A percentile compares a stretch with the other conserved stretches of the same genome.
Conservation (phyloP, 2,113 vertebrate genomes). For the Brachirus orientalis region DNA sequence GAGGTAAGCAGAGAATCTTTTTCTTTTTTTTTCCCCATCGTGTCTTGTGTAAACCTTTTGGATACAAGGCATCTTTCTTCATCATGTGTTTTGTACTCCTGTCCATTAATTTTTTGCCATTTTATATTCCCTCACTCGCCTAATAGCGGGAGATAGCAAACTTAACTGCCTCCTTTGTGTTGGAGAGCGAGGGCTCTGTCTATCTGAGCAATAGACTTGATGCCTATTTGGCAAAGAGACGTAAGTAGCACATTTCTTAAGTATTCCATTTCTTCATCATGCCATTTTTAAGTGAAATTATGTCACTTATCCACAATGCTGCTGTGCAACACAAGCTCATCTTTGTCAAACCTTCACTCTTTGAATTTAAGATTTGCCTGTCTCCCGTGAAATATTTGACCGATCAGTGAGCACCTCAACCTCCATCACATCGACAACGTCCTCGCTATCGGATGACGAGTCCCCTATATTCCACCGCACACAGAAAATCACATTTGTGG, state of each 20-base stretch:
- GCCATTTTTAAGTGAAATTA: not conserved
- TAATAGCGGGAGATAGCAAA: conserved; percentile 85
- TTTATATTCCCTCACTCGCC: not conserved
- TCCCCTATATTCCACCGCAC: conserved; percentile 76
- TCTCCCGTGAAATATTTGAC: conserved; percentile 21
- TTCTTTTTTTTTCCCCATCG: too few species aligned
- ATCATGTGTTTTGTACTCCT: not conserved
- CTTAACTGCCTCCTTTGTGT: conserved; percentile 82
- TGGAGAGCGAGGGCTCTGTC: conserved; percentile 84
- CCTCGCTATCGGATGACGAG: conserved; percentile 62
- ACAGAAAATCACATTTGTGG: conserved; percentile 85
- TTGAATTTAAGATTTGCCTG: conserved; percentile 45
- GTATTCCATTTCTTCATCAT: not conserved
- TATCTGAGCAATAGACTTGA: conserved; percentile 84
- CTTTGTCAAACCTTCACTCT: not conserved
- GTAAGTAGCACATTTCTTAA: conserved; percentile 72
- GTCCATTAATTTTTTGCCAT: not conserved
- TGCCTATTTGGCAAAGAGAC: conserved; percentile 80
- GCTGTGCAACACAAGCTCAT: not conserved
- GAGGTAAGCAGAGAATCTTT: conserved; percentile 80
- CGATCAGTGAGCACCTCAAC: conserved; percentile 55
- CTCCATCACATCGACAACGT: conserved; percentile 52
- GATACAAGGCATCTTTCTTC: conserved; percentile 1
- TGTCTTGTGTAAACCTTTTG: not conserved
- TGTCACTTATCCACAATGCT: not conserved